A percentile compares a stretch with the other conserved stretches of the same genome.
Evolutionary conservation across 2,888 invertebrate genomes (phyloP).

Genomic region (Ctena decussata): DNA sequence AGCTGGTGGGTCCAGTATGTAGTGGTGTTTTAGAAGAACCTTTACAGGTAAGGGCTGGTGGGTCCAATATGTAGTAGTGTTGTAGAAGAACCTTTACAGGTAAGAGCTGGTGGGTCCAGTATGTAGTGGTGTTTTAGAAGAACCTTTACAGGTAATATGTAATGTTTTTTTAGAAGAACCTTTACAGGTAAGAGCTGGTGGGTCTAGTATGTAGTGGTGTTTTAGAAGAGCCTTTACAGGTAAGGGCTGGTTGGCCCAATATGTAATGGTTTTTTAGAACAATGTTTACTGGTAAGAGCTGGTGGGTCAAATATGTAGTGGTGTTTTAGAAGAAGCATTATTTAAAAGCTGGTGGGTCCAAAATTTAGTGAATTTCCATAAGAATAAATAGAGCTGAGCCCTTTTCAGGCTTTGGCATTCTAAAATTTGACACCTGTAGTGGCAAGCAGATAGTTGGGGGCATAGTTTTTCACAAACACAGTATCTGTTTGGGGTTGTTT

Average conservation of each 20-base stretch:
- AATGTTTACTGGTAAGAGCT: no score
- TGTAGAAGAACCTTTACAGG: no score
- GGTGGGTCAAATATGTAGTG: conserved; percentile 98
- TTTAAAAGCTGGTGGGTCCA: conserved; percentile 98
- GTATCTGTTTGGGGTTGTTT: no score
- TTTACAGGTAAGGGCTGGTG: conserved; percentile 95
- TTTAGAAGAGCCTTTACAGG: conserved; percentile 97
- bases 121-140: conserved; percentile 97
- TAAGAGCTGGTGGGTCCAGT: conserved; percentile 98
- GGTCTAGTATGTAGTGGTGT: conserved; percentile 99
- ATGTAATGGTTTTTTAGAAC: no score
- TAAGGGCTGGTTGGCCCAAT: no score
- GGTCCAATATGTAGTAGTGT: no score
- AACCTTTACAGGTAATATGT: conserved; percentile 96
- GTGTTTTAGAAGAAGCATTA: conserved; percentile 97
- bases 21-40: conserved; percentile 98
- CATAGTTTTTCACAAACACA: no score
- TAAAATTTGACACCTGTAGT: no score
- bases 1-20: conserved; percentile 98
- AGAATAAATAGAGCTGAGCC: no score
- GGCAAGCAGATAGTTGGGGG: no score
- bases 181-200: conserved; percentile 97
- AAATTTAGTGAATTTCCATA: conserved; percentile 98
- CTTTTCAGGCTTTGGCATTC: no score
- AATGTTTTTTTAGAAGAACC: no score